Evolutionary conservation across 2,888 invertebrate genomes (phyloP).

Genomic region (Clitarchus hookeri): DNA sequence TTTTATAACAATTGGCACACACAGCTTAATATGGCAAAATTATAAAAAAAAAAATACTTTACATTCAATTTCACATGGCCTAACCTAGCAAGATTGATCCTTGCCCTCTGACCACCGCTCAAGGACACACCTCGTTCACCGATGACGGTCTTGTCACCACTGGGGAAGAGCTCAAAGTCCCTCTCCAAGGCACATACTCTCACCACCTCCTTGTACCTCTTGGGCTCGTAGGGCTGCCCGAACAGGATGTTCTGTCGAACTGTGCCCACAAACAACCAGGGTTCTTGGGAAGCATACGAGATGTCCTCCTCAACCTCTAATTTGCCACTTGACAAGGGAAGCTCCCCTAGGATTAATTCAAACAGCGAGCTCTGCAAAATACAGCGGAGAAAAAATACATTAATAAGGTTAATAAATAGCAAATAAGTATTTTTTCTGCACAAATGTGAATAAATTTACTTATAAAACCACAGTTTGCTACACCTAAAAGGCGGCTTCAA

Average conservation of each 20-base stretch:
- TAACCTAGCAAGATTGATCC: slow-evolving; percentile 72
- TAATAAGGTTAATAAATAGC: too few relatives aligned
- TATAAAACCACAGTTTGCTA: too few relatives aligned
- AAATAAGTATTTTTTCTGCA: too few relatives aligned
- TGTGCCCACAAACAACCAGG: slow-evolving; percentile 75
- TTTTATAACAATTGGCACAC: too few relatives aligned
- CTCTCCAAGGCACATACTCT: slow-evolving; percentile 66
- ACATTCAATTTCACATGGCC: neutral
- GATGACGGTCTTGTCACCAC: slow-evolving; percentile 74
- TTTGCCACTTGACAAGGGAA: neutral
- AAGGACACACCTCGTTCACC: slow-evolving; percentile 78
- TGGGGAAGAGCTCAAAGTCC: slow-evolving; percentile 72
- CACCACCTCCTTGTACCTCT: slow-evolving; percentile 59
- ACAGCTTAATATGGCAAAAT: too few relatives aligned
- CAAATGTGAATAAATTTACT: too few relatives aligned
- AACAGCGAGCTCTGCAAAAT: slow-evolving; percentile 18
- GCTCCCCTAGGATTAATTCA: neutral
- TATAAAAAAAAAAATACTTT: too few relatives aligned
- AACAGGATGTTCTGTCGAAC: slow-evolving; percentile 81
- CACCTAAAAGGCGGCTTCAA: too few relatives aligned
- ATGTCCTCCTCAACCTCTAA: slow-evolving; percentile 49
- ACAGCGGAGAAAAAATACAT: too few relatives aligned
- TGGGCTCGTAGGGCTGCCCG: slow-evolving; percentile 65
- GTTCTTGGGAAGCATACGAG: slow-evolving; percentile 78
- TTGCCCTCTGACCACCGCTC: slow-evolving; percentile 80